These are phyloP conservation scores for Drosophila sechellia DNA, from an alignment of 1,140 invertebrate species.

Conservation along the genomic window DNA sequence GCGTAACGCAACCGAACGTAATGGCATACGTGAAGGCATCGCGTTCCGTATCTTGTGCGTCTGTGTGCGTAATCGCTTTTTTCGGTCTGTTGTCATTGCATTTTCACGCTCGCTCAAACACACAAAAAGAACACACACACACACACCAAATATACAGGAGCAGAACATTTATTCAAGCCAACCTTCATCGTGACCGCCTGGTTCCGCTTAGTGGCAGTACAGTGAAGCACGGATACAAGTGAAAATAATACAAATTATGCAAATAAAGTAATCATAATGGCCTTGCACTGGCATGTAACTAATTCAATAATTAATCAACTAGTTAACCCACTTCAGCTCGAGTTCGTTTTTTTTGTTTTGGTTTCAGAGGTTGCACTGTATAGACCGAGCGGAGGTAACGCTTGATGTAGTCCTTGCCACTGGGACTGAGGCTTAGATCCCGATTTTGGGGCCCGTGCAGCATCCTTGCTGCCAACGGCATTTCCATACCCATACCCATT, in stretches of 20 bases:
- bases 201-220: conserved; percentile 24
- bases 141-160: no score
- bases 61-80: conserved; percentile 52
- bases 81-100: conserved; percentile 69
- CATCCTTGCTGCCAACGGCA: conserved; percentile 51
- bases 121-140: neutral
- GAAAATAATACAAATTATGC: neutral
- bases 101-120: conserved; percentile 49
- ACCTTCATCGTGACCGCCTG: conserved; percentile 32
- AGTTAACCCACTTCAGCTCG: neutral
- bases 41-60: conserved; percentile 12
- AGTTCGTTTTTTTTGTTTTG: no score
- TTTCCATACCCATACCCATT: neutral
- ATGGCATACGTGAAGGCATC: conserved; percentile 59
- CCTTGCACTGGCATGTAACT: no score
- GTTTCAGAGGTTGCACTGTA: neutral
- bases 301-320: neutral
- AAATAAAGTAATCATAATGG: neutral
- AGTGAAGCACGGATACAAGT: neutral
- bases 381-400: neutral
- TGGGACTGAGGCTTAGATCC: conserved; percentile 1
- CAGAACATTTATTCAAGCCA: conserved; percentile 69
- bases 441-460: conserved; percentile 24
- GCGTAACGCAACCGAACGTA: conserved; percentile 61
- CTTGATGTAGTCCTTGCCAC: neutral